Base-by-base conservation (phyloP, 2,113 vertebrate species). In the Mugil cephalus region DNA sequence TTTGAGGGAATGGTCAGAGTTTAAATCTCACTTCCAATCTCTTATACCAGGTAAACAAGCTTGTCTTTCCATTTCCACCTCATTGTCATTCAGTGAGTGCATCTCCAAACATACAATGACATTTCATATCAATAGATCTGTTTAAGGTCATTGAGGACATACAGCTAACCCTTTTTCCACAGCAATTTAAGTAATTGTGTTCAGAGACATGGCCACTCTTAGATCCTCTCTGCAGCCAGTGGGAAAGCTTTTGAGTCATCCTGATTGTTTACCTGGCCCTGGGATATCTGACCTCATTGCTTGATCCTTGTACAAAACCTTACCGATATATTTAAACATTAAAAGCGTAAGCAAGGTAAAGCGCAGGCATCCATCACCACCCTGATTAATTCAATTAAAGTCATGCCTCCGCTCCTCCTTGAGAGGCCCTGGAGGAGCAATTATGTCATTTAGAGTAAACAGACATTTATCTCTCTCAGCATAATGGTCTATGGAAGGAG, bases 351-450 rank as follows among this genome's bases (percentile, higher is more conserved):
- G 50, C 2, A 47, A 43, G 59, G 19, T 74, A 62, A 76, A 86
- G 53, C 18, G 43, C 77, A 62, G 36, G 9, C 76, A 84, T 85
- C 68, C 45, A 86, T 86, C 71, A 82, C 30, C 15, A 17, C 18
- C 4, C 59, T 67, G 53, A 87, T 84, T 83, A 73, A 85, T 85
- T 83, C 10, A 61, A 67, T 81, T 84, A 66, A 69, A 86, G 74
- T 58, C 46, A 50, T 74, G 68, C 34, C 67, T 82, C 56, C 10
- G 18, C 40, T 85, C 68, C 47, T 45, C 53, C 8, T 6, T 64
- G 61, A 86, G 60, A 83, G 69, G 58, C 15, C 79, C 75, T 40
- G 17, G 21, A 74, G 63, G 74, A 87, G 70, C 69, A 80, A 86
- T 86, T 80, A 87, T 80, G 69, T 66, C 30, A 69, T 73, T 81